Conservation (phyloP, 2,888 invertebrate species). For the Caenorhabditis parvicauda region DNA sequence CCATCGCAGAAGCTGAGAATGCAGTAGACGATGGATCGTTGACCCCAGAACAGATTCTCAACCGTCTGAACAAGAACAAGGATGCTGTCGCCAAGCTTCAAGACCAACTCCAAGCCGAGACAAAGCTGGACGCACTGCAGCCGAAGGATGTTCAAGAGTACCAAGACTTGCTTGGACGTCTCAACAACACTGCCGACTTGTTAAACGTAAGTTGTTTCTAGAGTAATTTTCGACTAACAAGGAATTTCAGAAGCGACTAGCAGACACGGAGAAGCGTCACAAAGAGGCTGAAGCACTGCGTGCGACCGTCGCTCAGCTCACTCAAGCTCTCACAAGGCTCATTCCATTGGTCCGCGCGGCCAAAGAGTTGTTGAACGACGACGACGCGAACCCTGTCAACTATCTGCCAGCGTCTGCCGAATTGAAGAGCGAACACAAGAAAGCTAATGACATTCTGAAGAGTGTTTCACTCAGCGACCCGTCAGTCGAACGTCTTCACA, state of each 20-base stretch:
- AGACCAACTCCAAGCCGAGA: conserved; percentile 7
- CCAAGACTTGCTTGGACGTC: conserved; percentile 24
- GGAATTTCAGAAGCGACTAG: conserved; percentile 23
- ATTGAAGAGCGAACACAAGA: conserved; percentile 18
- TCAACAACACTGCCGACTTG: conserved; percentile 19
- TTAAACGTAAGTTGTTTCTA: conserved; percentile 12
- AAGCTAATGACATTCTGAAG: conserved; percentile 14
- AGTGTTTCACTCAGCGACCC: conserved; percentile 11
- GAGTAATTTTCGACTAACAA: not conserved
- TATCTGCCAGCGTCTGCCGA: conserved; percentile 29
- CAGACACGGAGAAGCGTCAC: conserved; percentile 28
- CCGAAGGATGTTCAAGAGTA: conserved; percentile 18
- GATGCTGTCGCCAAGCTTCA: conserved; percentile 12
- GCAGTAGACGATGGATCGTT: not conserved
- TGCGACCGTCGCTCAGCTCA: not conserved
- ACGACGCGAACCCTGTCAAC: conserved; percentile 34
- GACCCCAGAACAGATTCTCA: conserved; percentile 16
- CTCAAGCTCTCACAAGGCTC: conserved; percentile 1
- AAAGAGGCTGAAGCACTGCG: conserved; percentile 22
- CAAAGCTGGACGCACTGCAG: conserved; percentile 14
- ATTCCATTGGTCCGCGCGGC: conserved; percentile 30
- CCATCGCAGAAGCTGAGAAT: conserved; percentile 10
- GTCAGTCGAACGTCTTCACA: conserved; percentile 8
- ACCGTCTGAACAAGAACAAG: conserved; percentile 13
- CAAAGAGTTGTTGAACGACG: conserved; percentile 26